A percentile compares a stretch with the other conserved stretches of the same genome.
Evolutionary conservation across 2,797 vertebrate species (phyloP).

Genomic region (Pyrocephalus nanus): DNA sequence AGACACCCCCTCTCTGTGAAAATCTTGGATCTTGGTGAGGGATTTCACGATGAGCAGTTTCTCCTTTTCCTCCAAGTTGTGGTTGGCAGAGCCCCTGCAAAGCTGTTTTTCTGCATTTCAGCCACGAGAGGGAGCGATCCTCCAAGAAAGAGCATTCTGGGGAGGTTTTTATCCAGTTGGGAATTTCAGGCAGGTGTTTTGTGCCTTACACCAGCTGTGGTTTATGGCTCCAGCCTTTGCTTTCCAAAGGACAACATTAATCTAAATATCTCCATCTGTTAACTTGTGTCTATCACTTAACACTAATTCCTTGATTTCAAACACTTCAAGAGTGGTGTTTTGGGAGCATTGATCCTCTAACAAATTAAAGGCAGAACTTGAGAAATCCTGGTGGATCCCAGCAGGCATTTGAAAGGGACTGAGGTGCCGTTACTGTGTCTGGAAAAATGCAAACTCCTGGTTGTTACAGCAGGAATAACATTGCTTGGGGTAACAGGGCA

Average conservation of each 20-base stretch:
- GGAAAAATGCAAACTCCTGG: neutral
- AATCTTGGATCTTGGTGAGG: neutral
- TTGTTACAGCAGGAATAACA: neutral
- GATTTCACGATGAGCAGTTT: neutral
- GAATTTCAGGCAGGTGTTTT: neutral
- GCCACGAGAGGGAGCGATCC: conserved; percentile 50
- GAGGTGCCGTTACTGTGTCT: neutral
- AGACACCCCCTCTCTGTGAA: neutral
- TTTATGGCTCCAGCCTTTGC: neutral
- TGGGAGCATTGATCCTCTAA: neutral
- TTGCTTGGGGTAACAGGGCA: neutral
- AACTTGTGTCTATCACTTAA: neutral
- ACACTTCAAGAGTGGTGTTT: neutral
- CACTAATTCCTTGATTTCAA: neutral
- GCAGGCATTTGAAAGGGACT: neutral
- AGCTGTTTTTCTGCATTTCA: conserved; percentile 4
- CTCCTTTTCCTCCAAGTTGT: fast-evolving
- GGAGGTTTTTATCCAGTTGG: neutral
- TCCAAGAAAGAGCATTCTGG: neutral
- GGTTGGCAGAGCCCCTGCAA: neutral
- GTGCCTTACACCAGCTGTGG: neutral
- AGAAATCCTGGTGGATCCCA: neutral
- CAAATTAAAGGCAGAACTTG: neutral
- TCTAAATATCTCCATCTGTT: neutral
- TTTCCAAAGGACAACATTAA: neutral